Base-by-base conservation (phyloP, 2,797 vertebrate species). In the Fistularia tabacaria region DNA sequence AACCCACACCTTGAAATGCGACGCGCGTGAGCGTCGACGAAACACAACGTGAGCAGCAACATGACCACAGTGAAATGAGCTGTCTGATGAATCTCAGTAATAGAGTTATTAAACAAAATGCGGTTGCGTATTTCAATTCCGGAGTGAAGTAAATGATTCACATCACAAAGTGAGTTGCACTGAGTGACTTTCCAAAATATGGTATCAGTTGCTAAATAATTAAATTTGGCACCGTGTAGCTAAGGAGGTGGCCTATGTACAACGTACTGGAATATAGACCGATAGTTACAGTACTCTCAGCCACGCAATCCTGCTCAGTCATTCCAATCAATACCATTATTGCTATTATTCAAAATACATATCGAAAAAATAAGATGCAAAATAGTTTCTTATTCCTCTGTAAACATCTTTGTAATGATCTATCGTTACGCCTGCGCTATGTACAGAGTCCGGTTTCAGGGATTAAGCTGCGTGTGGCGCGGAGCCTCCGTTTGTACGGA, bases 341-440 rank as follows among this genome's bases (percentile, higher is more conserved):
- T 77, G 58, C 73, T 67, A 47, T 73, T 51, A 64, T 75, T 64
- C 77, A 79, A 84, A 83, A 85, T 66, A 83, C 6, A 72, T 71
- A 77, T 82, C 46, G 56, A 62, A 55, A 66, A 73, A 85, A 71
- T 70, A 71, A 65, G 85, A 79, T 14, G 40, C 46, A 75, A 78
- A 85, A 85, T 76, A 73, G 51, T 66, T 74, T 79, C 52, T 80
- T 55, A 73, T 66, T 73, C 64, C 43, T 72, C 51, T 80, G 79
- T 87, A 86, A 87, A 87, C 83, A 76, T 73, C 52, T 74, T 68
- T 53, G 38, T 55, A 59, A 52, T n/a, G n/a, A n/a, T 62, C 36
- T 54, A 62, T 65, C 49, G 36, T 14, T 72, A 12, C 13, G 60
- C 40, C 49, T 61, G 39, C 61, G 57, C 46, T 79, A 78, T 81